Evolutionary conservation across 2,113 vertebrate species (phyloP), one percentile per base, ranked within the genome.

Genomic region (Hucho hucho): DNA sequence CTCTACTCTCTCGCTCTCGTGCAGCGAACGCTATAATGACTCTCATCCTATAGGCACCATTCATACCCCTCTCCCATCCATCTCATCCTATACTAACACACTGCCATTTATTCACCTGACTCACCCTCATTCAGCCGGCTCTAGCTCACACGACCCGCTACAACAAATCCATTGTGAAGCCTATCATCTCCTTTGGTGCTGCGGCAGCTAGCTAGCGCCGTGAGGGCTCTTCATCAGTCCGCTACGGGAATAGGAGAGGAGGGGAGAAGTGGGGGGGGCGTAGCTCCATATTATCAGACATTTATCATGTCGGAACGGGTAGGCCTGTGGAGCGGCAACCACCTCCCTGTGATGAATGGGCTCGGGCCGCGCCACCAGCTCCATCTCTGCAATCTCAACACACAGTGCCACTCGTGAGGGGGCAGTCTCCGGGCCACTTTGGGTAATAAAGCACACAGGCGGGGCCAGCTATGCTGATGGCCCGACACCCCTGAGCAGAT

Each of bases 231-330:
- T 65, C 56, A 74, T 74, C 46, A 58, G 64, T 28, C 18, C 16
- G 20, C 20, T n/a, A 16, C 14, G 16, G 29, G 24, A 4, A 47
- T 12, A 24, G 63, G 66, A n/a, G n/a, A 46, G n/a, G 32, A 43
- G 66, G 9, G 66, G 29, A n/a, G 66, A 28, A 9, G 58, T 1
- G 22, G 61, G n/a, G 64, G 14, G 7, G 74, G 14, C 0, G 20
- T 72, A 32, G 6, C 37, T 70, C 18, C 18, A 53, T 77, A 76
- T 79, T 79, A 72, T 74, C 70, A 70, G 74, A 18, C 71, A 72
- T 82, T 77, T 69, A 82, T 84, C 78, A 79, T 75, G 81, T 69
- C 12, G 11, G 66, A 72, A 11, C 47, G 18, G 28, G 14, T 72
- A 58, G 25, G 61, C 75, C 61, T 37, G 64, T 46, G 49, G 46